Conservation (phyloP, 2,888 invertebrate genomes). For the Ophion costatus region DNA sequence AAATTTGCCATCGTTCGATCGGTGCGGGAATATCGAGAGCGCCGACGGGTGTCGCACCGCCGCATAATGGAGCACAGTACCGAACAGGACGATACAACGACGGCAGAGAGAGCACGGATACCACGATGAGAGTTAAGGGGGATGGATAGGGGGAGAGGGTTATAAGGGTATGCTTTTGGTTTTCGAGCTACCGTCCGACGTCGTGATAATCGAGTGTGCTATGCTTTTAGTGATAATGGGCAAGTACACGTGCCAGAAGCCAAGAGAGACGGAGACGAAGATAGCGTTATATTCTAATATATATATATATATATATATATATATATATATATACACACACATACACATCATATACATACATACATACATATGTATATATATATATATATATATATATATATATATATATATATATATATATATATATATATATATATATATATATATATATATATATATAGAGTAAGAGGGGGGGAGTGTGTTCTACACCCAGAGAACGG, state of each 20-base stretch:
- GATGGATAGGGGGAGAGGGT: slow-evolving; percentile 10
- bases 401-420: not conserved
- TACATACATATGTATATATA: slow-evolving; percentile 34
- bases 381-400: slow-evolving; percentile 46
- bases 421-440: slow-evolving; percentile 62
- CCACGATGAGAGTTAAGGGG: slow-evolving; percentile 2
- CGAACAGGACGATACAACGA: not conserved
- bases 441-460: too few species aligned
- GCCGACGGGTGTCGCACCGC: not conserved
- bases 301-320: slow-evolving; percentile 57
- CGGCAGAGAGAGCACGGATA: not conserved
- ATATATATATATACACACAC: slow-evolving; percentile 16
- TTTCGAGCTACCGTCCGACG: slow-evolving; percentile 78
- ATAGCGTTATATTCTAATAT: slow-evolving; percentile 17
- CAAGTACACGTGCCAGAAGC: slow-evolving; percentile 80
- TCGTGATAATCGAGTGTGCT: slow-evolving; percentile 83
- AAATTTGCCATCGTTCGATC: slow-evolving; percentile 16
- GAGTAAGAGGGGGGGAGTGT: too few species aligned
- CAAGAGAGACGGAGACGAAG: slow-evolving; percentile 58
- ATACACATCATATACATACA: too few species aligned
- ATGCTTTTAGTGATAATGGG: slow-evolving; percentile 83
- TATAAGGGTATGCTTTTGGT: slow-evolving; percentile 77
- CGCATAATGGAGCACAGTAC: slow-evolving; percentile 12
- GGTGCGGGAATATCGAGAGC: slow-evolving; percentile 23
- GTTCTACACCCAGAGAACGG: slow-evolving; percentile 47